Percentiles rank a stretch among this genome's conserved stretches.
phyloP scores from a whole-genome alignment of 2,113 vertebrate species.

The Steatornis caripensis region DNA sequence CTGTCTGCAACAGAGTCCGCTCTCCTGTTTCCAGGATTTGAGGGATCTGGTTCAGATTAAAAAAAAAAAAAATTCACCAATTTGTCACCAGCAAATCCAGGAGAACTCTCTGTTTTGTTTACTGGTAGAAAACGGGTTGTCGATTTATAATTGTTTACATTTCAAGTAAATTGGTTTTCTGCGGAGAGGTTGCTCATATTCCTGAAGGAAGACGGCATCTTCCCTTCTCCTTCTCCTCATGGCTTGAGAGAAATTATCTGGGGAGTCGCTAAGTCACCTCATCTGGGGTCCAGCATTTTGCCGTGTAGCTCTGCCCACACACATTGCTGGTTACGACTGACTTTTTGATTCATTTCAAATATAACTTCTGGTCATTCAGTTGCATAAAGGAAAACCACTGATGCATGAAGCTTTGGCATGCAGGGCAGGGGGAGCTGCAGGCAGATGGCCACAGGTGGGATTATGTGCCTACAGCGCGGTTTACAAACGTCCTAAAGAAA shows the following conservation, averaged over 20 bases:
- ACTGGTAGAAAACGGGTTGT: neutral
- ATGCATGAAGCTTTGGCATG: neutral
- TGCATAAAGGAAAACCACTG: neutral
- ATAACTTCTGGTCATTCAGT: neutral
- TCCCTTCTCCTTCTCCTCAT: neutral
- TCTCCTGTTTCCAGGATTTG: neutral
- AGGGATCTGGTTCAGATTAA: conserved; percentile 23
- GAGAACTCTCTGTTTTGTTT: neutral
- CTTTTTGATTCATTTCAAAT: neutral
- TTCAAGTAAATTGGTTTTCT: neutral
- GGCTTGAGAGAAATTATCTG: neutral
- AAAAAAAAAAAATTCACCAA: neutral
- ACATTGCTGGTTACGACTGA: neutral
- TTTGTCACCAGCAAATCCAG: neutral
- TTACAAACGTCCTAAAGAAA: neutral
- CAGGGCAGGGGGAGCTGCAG: neutral
- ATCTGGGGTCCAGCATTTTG: neutral
- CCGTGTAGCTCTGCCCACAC: neutral
- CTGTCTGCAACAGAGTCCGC: neutral
- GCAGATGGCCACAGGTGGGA: neutral
- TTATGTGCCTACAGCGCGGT: neutral
- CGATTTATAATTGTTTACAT: neutral
- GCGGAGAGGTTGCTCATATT: neutral
- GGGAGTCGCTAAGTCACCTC: neutral
- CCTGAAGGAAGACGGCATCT: neutral